phyloP scores from a whole-genome alignment of 2,888 invertebrate species.

The Rhopalosiphum nymphaeae region DNA sequence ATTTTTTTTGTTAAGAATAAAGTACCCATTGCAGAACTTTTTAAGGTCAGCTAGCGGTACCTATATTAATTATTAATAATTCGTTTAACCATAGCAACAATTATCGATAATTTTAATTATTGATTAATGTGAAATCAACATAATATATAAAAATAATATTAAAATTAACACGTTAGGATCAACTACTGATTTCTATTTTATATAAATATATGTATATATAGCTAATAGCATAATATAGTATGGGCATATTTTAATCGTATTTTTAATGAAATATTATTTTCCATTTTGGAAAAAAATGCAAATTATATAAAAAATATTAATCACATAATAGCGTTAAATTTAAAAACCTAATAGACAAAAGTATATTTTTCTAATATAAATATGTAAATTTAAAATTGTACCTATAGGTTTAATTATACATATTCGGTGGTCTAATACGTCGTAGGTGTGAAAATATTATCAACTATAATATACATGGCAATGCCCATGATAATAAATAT shows the following conservation, averaged over 20 bases:
- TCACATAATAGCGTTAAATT: not conserved
- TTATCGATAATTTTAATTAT: not conserved
- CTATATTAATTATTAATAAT: not conserved
- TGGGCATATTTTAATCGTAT: not conserved
- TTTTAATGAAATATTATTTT: not conserved
- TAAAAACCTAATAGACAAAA: not conserved
- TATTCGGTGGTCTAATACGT: not conserved
- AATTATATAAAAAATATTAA: not conserved
- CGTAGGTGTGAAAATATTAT: not conserved
- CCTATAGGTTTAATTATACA: not conserved
- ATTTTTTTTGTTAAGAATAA: not conserved
- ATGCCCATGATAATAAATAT: not conserved
- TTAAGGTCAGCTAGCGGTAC: not conserved
- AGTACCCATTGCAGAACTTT: not conserved
- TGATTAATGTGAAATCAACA: not conserved
- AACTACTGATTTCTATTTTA: not conserved
- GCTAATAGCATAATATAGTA: not conserved
- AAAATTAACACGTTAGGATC: not conserved
- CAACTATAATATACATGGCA: not conserved
- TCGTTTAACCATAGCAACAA: not conserved
- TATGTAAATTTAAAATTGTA: not conserved
- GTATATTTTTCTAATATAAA: not conserved
- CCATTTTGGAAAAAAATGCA: not conserved
- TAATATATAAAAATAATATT: not conserved
- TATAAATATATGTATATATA: not conserved